Base-by-base conservation (phyloP, 2,888 invertebrate species). In the Quadroppia sp. region DNA sequence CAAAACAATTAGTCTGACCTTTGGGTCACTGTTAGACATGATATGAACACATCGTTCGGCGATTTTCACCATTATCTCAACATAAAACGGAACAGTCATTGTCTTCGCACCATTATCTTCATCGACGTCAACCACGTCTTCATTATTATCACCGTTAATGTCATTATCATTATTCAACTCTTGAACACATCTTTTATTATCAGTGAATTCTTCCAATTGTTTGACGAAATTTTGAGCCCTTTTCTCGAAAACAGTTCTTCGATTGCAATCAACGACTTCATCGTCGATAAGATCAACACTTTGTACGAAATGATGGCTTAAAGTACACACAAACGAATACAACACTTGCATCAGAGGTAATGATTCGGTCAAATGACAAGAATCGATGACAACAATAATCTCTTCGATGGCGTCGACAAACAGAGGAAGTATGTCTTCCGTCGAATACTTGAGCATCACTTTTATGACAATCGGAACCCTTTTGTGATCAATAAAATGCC, bases 291-390 rank as follows among this genome's bases (percentile, higher is more conserved):
- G 36, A n/a, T 64, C 36, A 64, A 28, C 20, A 36, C 36, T 64
- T 36, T 15, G 17, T 64, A 32, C 7, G 20, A 56, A 56, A 40
- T 72, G 17, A 42, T 42, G 15, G 42, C 25, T 40, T 23, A 56
- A 23, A 61, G 42, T 42, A 59, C 15, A 42, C 11, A 40, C 53
- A 72, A 59, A 72, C n/a, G 72, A 40, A 40, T 59, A 42, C 30
- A 59, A 72, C 28, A 72, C 25, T 72, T 61, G 64, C 64, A 64
- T 64, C 64, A 64, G 64, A 36, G 64, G 64, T 64, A 64, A 36
- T 17, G 64, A 3, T 64, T 36, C 36, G 1, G 42, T 23, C 15
- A 20, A 23, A 42, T 72, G 40, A 42, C 28, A 72, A 25, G 40
- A 42, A 25, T 72, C 72, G 17, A 72, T 36, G 17, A 42, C 61